These are phyloP conservation scores for Nesidiocoris tenuis DNA, from an alignment of 2,888 invertebrate species.

Conservation along the genomic window DNA sequence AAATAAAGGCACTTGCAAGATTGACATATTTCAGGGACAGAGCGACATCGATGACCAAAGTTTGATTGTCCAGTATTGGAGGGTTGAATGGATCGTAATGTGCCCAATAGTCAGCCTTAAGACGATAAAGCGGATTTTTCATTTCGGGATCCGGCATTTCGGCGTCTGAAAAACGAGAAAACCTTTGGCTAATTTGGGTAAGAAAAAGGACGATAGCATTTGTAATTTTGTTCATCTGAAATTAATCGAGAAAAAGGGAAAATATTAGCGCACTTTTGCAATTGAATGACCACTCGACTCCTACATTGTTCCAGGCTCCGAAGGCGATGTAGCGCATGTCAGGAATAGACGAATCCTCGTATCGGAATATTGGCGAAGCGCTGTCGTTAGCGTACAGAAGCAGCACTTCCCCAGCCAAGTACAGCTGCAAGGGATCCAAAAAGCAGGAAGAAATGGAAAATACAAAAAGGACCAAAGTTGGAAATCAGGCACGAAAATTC, in stretches of 20 bases:
- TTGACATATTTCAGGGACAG: conserved; percentile 16
- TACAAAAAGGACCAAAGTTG: too few species aligned
- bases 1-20: conserved; percentile 14
- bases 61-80: conserved; percentile 17
- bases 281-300: conserved; percentile 69
- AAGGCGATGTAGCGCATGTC: conserved; percentile 67
- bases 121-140: not conserved
- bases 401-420: not conserved
- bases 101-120: conserved; percentile 13
- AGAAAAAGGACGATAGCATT: too few species aligned
- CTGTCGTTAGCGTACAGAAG: not conserved
- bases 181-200: too few species aligned
- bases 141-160: conserved; percentile 7
- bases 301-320: conserved; percentile 65
- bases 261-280: conserved; percentile 56
- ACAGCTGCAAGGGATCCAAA: conserved; percentile 19
- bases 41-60: conserved; percentile 7
- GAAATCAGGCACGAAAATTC: too few species aligned
- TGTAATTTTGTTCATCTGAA: too few species aligned
- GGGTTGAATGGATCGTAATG: conserved; percentile 43
- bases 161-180: not conserved
- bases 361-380: not conserved
- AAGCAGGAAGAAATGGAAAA: too few species aligned
- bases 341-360: conserved; percentile 8
- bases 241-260: too few species aligned